These are phyloP conservation scores for Homalodisca vitripennis DNA, from an alignment of 1,140 invertebrate species.

Conservation along the genomic window DNA sequence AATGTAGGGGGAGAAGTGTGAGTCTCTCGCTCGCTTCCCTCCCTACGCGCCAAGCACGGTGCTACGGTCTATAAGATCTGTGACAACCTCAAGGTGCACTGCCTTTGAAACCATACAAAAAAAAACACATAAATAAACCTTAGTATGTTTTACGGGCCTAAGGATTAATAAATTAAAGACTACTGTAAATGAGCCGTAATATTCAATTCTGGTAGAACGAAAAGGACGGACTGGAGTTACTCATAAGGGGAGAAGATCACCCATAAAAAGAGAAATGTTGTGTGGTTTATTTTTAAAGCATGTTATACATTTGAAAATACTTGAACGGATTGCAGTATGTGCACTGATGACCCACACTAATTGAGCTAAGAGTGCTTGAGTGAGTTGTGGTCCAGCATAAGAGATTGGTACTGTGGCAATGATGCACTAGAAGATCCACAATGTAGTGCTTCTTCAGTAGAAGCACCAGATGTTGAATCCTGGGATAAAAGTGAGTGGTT, in stretches of 20 bases:
- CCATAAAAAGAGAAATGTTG: not conserved
- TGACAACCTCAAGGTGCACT: not conserved
- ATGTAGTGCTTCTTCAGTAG: not conserved
- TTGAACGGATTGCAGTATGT: not conserved
- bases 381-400: not conserved
- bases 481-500: slow-evolving; percentile 40
- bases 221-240: not conserved
- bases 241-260: not conserved
- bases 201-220: not conserved
- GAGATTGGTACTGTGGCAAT: not conserved
- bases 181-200: not conserved
- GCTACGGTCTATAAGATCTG: no score
- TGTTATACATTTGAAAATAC: not conserved
- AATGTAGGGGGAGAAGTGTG: no score
- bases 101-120: not conserved
- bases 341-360: not conserved
- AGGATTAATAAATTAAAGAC: no score
- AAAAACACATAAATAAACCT: not conserved
- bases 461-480: slow-evolving; percentile 44
- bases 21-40: no score
- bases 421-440: not conserved
- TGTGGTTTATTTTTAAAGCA: not conserved
- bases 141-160: not conserved
- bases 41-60: no score
- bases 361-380: not conserved